Percentiles rank a stretch among this genome's conserved stretches.
These are phyloP conservation scores for Alces alces DNA, from an alignment of 2,113 vertebrate species.

Conservation along the genomic window DNA sequence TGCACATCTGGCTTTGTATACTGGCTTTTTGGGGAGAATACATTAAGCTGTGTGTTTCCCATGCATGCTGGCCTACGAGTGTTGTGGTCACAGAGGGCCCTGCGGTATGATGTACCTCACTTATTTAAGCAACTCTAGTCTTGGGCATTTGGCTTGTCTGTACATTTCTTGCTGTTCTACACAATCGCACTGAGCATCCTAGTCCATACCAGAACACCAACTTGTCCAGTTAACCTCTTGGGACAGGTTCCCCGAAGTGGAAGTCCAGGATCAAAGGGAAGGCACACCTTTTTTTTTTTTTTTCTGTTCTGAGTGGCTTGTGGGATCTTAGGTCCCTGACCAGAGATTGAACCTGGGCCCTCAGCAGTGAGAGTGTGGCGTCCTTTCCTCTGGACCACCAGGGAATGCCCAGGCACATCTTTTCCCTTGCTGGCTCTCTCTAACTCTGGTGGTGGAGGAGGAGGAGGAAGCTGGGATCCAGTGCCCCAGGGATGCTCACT, in stretches of 20 bases:
- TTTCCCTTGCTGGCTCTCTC: neutral
- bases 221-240: neutral
- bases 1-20: neutral
- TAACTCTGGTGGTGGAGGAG: neutral
- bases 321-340: neutral
- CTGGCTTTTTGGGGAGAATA: neutral
- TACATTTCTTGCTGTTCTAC: neutral
- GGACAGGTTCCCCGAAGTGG: neutral
- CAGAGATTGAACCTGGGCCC: neutral
- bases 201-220: neutral
- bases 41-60: neutral
- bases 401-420: neutral
- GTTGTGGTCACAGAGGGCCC: neutral
- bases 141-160: neutral
- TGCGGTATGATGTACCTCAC: fast-evolving
- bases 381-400: neutral
- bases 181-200: neutral
- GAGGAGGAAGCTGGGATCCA: neutral
- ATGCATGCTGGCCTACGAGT: neutral
- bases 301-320: neutral
- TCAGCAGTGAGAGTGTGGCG: neutral
- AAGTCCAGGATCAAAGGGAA: neutral
- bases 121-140: neutral
- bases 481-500: neutral
- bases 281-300: neutral